phyloP scores from a whole-genome alignment of 2,888 invertebrate genomes.

The Ferrisia virgata region DNA sequence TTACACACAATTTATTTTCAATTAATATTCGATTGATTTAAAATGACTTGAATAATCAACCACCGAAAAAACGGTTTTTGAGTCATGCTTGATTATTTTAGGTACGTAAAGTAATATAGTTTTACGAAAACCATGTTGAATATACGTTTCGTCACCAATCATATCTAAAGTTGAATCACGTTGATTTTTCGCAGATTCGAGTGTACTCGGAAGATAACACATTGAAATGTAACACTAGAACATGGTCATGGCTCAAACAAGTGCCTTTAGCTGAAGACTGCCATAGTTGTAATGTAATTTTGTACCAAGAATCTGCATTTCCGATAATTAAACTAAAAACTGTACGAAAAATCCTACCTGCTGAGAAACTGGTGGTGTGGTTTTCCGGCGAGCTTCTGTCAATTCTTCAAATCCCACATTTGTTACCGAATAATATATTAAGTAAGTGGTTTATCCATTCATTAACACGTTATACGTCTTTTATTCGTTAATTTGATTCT shows the following conservation, averaged over 20 bases:
- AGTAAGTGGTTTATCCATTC: conserved; percentile 58
- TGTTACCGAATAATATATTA: conserved; percentile 75
- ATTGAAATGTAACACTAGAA: neutral
- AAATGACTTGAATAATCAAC: too few species aligned
- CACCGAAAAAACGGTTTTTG: too few species aligned
- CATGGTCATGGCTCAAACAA: conserved; percentile 52
- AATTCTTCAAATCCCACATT: conserved; percentile 71
- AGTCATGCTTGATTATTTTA: too few species aligned
- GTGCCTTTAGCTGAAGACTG: conserved; percentile 63
- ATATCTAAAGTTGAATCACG: neutral
- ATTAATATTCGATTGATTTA: too few species aligned
- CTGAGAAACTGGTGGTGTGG: conserved; percentile 76
- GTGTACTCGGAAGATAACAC: neutral
- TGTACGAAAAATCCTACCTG: conserved; percentile 58
- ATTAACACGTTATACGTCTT: neutral
- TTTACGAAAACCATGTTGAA: too few species aligned
- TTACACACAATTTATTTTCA: too few species aligned
- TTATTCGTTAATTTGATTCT: too few species aligned
- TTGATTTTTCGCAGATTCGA: neutral
- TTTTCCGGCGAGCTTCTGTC: conserved; percentile 73
- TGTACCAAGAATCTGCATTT: conserved; percentile 52
- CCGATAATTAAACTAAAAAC: conserved; percentile 54
- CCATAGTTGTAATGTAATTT: conserved; percentile 62
- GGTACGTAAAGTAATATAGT: too few species aligned
- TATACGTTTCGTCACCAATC: neutral